Base-by-base conservation (phyloP, 2,797 vertebrate species). In the Alectoris magna region DNA sequence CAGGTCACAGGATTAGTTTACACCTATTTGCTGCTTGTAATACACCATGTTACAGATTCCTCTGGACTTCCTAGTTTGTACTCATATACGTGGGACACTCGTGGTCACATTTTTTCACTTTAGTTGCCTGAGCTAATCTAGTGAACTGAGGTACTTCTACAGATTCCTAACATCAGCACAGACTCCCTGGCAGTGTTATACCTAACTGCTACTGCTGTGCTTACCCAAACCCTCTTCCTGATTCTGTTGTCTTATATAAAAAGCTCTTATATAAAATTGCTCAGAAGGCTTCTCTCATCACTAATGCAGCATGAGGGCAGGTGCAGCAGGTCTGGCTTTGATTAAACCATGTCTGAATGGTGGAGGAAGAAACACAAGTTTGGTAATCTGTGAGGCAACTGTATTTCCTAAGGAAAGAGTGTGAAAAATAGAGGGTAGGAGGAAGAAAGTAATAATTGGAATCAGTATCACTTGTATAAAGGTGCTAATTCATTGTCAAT, bases 1-100 rank as follows among this genome's bases (percentile, higher is more conserved):
- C 92, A 95, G 93, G 97, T 98, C 98, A 98, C 97, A 96, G 97
- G 97, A 96, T 96, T 94, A 74, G 41, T 96, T 97, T 95, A 91
- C 95, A 96, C 97, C 92, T 97, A 92, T 96, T 10, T 94, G 88
- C 92, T 91, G 82, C 96, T 94, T 97, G 93, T 93, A 90, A 94
- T 88, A 95, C 95, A 96, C 66, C 7, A 0, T 76, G 93, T 97
- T 96, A 91, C 69, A 59, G 93, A 97, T 97, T 96, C 96, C 93
- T 97, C 94, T 97, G 87, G 34, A 91, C 97, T 97, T 97, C 95
- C 91, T 87, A 58, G 87, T 87, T 93, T 89, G 74, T 85, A 86
- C 63, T 90, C 83, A 72, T 76, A 83, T 48, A 49, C 53, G 56
- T 64, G 56, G 74, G 90, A 85, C 75, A 78, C 74, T 88, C 17